A percentile compares a stretch with the other conserved stretches of the same genome.
Conservation (phyloP, 2,888 invertebrate species). For the Diarsia rubi region DNA sequence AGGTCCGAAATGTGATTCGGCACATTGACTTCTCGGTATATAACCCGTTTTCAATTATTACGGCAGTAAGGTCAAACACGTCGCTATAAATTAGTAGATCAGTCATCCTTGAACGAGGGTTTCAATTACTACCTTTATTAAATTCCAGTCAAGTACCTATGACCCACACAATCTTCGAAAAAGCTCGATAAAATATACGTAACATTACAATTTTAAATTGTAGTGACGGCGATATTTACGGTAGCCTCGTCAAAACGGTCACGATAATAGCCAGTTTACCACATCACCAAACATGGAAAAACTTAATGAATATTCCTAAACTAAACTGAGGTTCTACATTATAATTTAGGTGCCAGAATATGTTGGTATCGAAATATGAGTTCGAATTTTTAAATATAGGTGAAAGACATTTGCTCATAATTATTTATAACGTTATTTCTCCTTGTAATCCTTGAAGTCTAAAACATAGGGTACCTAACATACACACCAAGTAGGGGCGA, state of each 20-base stretch:
- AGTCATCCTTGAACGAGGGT: conserved; percentile 15
- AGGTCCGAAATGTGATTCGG: background rate
- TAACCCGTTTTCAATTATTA: background rate
- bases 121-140: conserved; percentile 9
- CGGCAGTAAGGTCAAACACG: conserved; percentile 10
- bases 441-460: background rate
- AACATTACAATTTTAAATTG: conserved; percentile 41
- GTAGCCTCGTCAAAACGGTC: conserved; percentile 36
- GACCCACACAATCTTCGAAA: conserved; percentile 19
- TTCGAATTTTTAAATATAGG: conserved; percentile 41
- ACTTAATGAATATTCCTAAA: conserved; percentile 61
- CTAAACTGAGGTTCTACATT: conserved; percentile 52
- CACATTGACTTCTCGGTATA: background rate
- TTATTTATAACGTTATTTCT: background rate
- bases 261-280: conserved; percentile 49
- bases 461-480: no score
- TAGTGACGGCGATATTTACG: conserved; percentile 32
- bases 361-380: conserved; percentile 33
- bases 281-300: conserved; percentile 44
- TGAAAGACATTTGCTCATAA: conserved; percentile 36
- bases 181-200: conserved; percentile 10
- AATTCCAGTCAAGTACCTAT: conserved; percentile 17
- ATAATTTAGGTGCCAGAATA: conserved; percentile 53
- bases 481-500: no score
- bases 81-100: background rate